phyloP scores from a whole-genome alignment of 1,140 invertebrate genomes.

The Neoseiulus cucumeris region DNA sequence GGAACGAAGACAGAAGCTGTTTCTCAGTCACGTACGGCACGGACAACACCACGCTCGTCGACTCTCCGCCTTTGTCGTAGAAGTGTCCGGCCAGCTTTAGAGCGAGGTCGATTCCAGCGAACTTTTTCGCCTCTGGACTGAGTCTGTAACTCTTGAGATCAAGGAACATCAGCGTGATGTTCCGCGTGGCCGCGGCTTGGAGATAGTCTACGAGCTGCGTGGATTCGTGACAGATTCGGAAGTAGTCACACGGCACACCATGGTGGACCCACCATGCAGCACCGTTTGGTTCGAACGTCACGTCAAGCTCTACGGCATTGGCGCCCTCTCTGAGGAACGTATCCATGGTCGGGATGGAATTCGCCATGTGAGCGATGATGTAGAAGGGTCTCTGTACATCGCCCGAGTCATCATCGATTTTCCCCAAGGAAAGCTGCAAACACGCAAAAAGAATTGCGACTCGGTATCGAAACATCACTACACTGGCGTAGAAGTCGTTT shows the following conservation, averaged over 20 bases:
- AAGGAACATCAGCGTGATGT: not conserved
- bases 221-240: not conserved
- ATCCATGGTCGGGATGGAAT: constrained; percentile 14
- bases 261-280: constrained; percentile 11
- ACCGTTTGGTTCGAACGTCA: constrained; percentile 15
- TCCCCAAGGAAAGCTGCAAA: too few species aligned
- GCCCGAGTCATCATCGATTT: too few species aligned
- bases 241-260: constrained; percentile 15
- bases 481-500: too few species aligned
- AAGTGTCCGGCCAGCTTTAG: not conserved
- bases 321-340: constrained; percentile 15
- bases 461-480: too few species aligned
- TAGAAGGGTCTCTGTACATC: constrained; percentile 14
- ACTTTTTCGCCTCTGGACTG: not conserved
- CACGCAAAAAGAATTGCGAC: too few species aligned
- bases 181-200: not conserved
- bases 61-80: not conserved
- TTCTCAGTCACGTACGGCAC: not conserved
- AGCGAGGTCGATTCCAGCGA: not conserved
- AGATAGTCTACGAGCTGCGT: constrained; percentile 14
- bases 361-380: constrained; percentile 18
- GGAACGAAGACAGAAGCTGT: not conserved
- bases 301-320: constrained; percentile 17
- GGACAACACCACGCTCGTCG: not conserved
- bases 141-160: not conserved